phyloP scores from a whole-genome alignment of 2,888 invertebrate genomes.

The Cordylochernes scorpioides region DNA sequence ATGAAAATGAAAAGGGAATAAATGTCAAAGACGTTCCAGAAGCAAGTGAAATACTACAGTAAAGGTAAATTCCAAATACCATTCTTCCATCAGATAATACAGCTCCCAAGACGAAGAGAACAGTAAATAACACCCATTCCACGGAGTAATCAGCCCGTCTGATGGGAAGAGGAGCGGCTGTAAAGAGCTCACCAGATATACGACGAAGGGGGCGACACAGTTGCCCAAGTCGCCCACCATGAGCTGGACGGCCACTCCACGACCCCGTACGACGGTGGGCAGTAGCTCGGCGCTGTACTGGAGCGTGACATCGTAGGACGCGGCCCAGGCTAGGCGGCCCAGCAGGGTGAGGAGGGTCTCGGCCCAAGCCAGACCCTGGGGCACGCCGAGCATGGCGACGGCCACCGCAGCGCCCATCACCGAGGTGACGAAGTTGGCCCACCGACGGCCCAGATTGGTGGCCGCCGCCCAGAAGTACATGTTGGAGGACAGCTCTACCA shows the following conservation, averaged over 20 bases:
- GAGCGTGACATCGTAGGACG: conserved; percentile 40
- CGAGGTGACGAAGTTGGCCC: conserved; percentile 1
- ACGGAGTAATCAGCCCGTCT: too few relatives aligned
- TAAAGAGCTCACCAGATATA: conserved; percentile 34
- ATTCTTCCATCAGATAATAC: too few relatives aligned
- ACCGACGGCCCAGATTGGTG: conserved; percentile 3
- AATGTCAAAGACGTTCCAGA: too few relatives aligned
- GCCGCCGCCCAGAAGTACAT: neutral
- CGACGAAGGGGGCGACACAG: conserved; percentile 37
- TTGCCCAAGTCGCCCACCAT: conserved; percentile 36
- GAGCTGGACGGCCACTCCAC: conserved; percentile 57
- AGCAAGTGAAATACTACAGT: too few relatives aligned
- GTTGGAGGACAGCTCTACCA: conserved; percentile 1
- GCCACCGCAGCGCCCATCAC: neutral
- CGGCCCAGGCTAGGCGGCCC: neutral
- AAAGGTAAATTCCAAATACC: too few relatives aligned
- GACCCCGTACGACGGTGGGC: conserved; percentile 56
- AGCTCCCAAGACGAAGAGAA: too few relatives aligned
- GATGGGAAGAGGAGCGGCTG: too few relatives aligned
- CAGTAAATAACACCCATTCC: too few relatives aligned
- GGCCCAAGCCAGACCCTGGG: neutral
- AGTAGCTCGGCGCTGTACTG: conserved; percentile 63
- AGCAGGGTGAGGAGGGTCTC: too few relatives aligned
- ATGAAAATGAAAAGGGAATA: too few relatives aligned
- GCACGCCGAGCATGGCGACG: neutral